Conservation (phyloP, 2,113 vertebrate genomes). For the Barbus barbus region DNA sequence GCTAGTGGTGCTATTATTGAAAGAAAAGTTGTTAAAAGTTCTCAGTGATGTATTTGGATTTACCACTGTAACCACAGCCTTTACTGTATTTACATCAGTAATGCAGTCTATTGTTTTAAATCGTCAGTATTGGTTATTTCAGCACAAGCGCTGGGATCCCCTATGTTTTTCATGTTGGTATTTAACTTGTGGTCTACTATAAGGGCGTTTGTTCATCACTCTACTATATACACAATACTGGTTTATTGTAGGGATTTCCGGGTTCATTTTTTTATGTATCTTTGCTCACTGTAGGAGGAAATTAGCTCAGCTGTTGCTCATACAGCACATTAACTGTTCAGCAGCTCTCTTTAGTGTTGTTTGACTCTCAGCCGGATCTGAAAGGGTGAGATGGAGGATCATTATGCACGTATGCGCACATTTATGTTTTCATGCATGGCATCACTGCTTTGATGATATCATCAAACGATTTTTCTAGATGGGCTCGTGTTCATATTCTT, state of each 20-base stretch:
- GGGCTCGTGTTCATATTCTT: conserved; percentile 12
- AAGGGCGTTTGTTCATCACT: not conserved
- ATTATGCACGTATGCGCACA: not conserved
- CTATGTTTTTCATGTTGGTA: not conserved
- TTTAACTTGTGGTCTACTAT: not conserved
- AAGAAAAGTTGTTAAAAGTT: no score
- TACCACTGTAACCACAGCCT: not conserved
- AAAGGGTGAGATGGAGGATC: not conserved
- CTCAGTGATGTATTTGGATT: not conserved
- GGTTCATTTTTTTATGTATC: not conserved
- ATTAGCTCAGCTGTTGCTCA: not conserved
- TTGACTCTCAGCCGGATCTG: not conserved
- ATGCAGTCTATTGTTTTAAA: not conserved
- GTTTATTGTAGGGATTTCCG: conserved; percentile 11
- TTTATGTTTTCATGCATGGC: not conserved
- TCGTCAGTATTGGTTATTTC: not conserved
- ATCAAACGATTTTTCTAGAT: not conserved
- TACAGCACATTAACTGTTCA: not conserved
- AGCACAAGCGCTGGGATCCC: not conserved
- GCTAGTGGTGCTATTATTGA: not conserved
- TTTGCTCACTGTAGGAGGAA: not conserved
- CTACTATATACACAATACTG: not conserved
- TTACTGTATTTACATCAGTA: not conserved
- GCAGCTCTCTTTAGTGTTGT: not conserved
- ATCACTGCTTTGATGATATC: conserved; percentile 26